Conservation (phyloP, 2,888 invertebrate genomes). For the Synergus laeviventris region DNA sequence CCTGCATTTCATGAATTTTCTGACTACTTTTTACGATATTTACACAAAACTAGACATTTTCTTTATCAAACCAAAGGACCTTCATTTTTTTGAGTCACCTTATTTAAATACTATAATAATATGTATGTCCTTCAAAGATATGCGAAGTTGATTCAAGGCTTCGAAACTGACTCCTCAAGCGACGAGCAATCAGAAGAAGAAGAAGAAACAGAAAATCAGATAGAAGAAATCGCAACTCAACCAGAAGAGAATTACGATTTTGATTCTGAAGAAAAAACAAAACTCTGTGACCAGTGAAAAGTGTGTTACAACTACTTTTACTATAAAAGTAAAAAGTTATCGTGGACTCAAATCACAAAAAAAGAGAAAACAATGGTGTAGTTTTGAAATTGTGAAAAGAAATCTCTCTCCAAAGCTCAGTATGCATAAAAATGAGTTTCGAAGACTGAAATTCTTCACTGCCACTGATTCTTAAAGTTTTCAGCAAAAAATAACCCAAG, state of each 20-base stretch:
- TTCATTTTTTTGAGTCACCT: too few relatives aligned
- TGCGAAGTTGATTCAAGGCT: slow-evolving; percentile 69
- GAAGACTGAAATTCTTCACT: not conserved
- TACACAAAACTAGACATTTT: too few relatives aligned
- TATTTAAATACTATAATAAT: not conserved
- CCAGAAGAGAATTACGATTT: slow-evolving; percentile 23
- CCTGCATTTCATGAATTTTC: too few relatives aligned
- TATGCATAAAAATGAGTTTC: not conserved
- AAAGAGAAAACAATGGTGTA: not conserved
- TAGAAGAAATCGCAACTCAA: slow-evolving; percentile 36
- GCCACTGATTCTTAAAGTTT: not conserved
- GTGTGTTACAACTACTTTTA: slow-evolving; percentile 1
- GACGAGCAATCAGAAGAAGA: slow-evolving; percentile 56
- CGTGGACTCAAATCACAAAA: slow-evolving; percentile 3
- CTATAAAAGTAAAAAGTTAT: not conserved
- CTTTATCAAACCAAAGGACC: too few relatives aligned
- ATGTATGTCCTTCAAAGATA: slow-evolving; percentile 61
- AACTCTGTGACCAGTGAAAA: slow-evolving; percentile 35
- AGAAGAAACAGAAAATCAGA: slow-evolving; percentile 43
- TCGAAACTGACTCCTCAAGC: slow-evolving; percentile 64
- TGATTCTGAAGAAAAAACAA: not conserved
- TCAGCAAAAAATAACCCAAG: not conserved
- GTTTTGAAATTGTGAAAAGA: not conserved
- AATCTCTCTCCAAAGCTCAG: not conserved
- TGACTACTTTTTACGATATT: too few relatives aligned